Evolutionary conservation across 2,113 vertebrate genomes (phyloP).

Genomic region (Athene cunicularia): DNA sequence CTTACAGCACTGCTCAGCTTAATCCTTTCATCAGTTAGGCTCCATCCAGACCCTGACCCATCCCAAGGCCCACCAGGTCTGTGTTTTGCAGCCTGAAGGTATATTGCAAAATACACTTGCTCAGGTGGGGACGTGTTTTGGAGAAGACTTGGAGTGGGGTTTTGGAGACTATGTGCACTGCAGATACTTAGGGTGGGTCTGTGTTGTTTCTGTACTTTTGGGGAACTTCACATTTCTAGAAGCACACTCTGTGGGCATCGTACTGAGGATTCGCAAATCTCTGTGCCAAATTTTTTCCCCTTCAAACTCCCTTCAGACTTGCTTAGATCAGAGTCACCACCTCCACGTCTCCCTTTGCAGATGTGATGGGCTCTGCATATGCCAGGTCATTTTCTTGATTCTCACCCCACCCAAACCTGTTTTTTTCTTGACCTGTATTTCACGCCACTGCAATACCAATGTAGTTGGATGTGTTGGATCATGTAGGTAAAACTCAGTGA

Average conservation of each 20-base stretch:
- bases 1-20: background rate
- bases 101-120: background rate
- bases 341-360: background rate
- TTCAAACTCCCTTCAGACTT: background rate
- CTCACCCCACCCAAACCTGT: background rate
- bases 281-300: background rate
- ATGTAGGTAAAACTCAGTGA: background rate
- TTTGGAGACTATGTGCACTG: background rate
- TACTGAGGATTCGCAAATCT: background rate
- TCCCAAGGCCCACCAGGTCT: rapidly evolving
- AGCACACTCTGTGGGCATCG: background rate
- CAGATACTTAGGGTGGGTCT: background rate
- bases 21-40: background rate
- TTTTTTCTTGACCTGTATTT: background rate
- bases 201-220: background rate
- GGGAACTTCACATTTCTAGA: background rate
- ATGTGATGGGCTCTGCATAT: background rate
- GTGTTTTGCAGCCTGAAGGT: background rate
- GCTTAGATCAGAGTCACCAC: background rate
- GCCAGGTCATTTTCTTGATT: background rate
- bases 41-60: background rate
- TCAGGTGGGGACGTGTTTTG: rapidly evolving
- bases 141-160: background rate
- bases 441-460: background rate
- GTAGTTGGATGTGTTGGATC: background rate